Base-by-base conservation (phyloP, 2,888 invertebrate genomes). In the Argyresthia albistria region DNA sequence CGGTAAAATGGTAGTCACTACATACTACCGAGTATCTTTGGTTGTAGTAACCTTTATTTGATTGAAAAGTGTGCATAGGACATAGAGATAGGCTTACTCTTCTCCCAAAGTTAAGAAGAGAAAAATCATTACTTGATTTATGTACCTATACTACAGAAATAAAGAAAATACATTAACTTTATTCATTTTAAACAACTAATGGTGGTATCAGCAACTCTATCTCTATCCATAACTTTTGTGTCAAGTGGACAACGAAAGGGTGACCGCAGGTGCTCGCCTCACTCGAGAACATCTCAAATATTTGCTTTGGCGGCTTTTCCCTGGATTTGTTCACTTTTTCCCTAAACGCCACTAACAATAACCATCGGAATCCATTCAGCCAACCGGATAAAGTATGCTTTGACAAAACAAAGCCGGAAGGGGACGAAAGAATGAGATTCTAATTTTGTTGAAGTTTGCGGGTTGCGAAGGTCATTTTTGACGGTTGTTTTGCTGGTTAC, bases 381-480 rank as follows among this genome's bases (percentile, higher is more conserved):
- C 58, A 67, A 70, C 61, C 69, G 74, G 81, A 86, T 84, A 80
- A 83, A 86, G 81, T 82, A 83, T 82, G 82, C 86, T 86, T 84
- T 84, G 86, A 80, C 81, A 80, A 67, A 76, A 75, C 73, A 74
- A 68, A 73, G 6, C 25, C 25, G 39, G n/a, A 77, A 73, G 73
- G 76, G 65, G 63, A 65, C 67, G 66, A 58, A 58, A 60, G 50
- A 48, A 48, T 37, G 39, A 25, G 37, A 37, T 48, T 48, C 14
- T 12, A 48, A 48, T 48, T 48, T 48, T 12, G 35, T 11, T 46
- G 35, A n/a, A n/a, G 61, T 63, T 64, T 48, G 58, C 57, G 63
- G 64, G 72, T 75, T 47, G 47, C 12, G 15, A 9, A 14, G 37
- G 14, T 37, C 37, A 15, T 49, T 49, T 49, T 37, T 11, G 25